Evolutionary conservation across 2,797 vertebrate genomes (phyloP), one percentile per base, ranked within the genome.

Genomic region (Tarsius wallacei): DNA sequence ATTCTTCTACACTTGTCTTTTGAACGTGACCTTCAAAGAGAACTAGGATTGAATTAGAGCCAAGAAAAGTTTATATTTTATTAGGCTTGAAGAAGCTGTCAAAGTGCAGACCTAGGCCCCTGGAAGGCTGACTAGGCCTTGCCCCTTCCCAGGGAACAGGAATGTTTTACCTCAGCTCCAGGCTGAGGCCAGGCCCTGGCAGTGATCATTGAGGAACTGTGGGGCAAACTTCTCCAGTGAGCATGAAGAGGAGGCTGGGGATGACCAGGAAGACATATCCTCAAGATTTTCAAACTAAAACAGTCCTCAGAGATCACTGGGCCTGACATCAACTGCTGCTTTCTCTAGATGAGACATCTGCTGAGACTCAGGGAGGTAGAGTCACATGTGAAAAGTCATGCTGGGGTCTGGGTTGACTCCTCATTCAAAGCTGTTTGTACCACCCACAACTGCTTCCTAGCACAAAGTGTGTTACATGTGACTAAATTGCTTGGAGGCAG

Each of bases 381-480:
- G 14, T 24, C 63, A 31, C 12, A 1, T 10, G 33, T 22, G 26
- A n/a, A 9, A 1, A 70, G 63, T 3, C 36, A 13, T 4, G 1
- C 0, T 16, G 24, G 7, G 15, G 28, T 31, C 47, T 9, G 9
- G 9, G 49, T 49, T 33, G 49, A 36, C 49, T n/a, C 76, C 26
- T n/a, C 10, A 7, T 9, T 14, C 17, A 64, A 51, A 19, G 21
- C 21, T 47, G 3, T 24, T 28, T 80, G 4, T 0, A 5, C 2
- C 28, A 57, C 5, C 55, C 16, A 2, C 1, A 55, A 0, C 15
- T 15, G 7, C 21, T 12, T 68, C 7, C 0, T 16, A 53, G 22
- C 5, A 31, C 21, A 31, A 5, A 5, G 2, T 1, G 0, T 7
- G 6, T 14, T 49, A 9, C 9, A 21, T 21, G 12, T 10, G 17